Evolutionary conservation across 2,888 invertebrate species (phyloP).

Genomic region (Tipula vernalis): DNA sequence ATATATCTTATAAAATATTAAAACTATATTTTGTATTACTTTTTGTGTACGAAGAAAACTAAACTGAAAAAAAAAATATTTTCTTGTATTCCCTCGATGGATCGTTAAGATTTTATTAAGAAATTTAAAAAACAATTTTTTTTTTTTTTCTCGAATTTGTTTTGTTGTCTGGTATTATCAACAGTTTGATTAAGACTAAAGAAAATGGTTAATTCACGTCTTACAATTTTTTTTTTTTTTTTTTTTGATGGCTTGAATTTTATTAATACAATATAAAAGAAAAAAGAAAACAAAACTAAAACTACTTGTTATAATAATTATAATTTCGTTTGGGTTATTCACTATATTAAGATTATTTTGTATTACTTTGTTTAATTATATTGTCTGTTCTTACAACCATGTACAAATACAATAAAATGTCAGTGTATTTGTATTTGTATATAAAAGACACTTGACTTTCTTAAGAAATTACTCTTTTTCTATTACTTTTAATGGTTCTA

Average conservation of each 20-base stretch:
- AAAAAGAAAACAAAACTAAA: background rate
- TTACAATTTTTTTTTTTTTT: background rate
- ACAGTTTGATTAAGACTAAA: background rate
- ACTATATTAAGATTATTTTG: background rate
- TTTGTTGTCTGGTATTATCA: background rate
- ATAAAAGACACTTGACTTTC: background rate
- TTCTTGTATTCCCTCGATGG: background rate
- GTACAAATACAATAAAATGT: background rate
- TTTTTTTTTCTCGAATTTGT: background rate
- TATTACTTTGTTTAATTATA: background rate
- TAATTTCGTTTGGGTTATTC: background rate
- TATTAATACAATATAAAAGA: background rate
- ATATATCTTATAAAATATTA: background rate
- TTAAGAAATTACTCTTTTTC: background rate
- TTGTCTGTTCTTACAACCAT: background rate
- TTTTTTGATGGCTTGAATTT: background rate
- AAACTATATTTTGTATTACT: background rate
- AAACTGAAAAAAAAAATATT: background rate
- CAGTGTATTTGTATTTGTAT: too few relatives aligned
- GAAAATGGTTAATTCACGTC: background rate
- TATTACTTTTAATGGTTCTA: background rate
- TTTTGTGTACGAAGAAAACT: background rate
- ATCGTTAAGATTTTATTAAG: background rate
- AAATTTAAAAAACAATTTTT: background rate
- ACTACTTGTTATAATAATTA: background rate